Conservation (phyloP, 2,797 vertebrate genomes). For the Channallabes apus region DNA sequence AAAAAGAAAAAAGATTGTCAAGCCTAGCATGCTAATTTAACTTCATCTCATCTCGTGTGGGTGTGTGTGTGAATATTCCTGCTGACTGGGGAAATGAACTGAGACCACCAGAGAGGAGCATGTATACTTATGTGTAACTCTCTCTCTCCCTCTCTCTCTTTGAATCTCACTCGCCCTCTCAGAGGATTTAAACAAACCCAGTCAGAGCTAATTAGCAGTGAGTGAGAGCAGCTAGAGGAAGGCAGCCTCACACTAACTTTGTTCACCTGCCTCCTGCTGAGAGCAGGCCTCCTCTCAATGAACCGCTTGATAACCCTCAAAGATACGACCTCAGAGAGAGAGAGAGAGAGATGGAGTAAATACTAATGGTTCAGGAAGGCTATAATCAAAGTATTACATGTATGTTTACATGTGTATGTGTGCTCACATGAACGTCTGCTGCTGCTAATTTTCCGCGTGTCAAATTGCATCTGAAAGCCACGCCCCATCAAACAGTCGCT, state of each 20-base stretch:
- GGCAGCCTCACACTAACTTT: conserved; percentile 80
- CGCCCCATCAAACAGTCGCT: not conserved
- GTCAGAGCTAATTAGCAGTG: conserved; percentile 83
- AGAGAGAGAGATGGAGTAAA: conserved; percentile 48
- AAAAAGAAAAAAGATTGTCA: not conserved
- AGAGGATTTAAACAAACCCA: conserved; percentile 83
- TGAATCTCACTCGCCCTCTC: conserved; percentile 65
- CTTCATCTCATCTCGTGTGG: not conserved
- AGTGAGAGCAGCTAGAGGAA: conserved; percentile 79
- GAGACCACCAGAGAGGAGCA: conserved; percentile 76
- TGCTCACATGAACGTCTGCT: conserved; percentile 23
- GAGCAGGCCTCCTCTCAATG: conserved; percentile 82
- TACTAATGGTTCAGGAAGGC: conserved; percentile 48
- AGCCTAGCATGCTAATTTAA: not conserved
- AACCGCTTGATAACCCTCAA: conserved; percentile 81
- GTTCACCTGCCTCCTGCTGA: conserved; percentile 85
- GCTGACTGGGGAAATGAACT: conserved; percentile 75
- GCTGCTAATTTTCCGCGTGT: conserved; percentile 18
- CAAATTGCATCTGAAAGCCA: not conserved
- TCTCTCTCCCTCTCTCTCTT: conserved; percentile 47
- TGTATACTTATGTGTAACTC: conserved; percentile 58
- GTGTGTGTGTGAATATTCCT: conserved; percentile 63
- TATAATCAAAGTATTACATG: conserved; percentile 42
- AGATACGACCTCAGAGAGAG: conserved; percentile 71
- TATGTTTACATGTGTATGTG: conserved; percentile 25